Evolutionary conservation across 2,113 vertebrate genomes (phyloP).

Genomic region (Chionodraco myersi): DNA sequence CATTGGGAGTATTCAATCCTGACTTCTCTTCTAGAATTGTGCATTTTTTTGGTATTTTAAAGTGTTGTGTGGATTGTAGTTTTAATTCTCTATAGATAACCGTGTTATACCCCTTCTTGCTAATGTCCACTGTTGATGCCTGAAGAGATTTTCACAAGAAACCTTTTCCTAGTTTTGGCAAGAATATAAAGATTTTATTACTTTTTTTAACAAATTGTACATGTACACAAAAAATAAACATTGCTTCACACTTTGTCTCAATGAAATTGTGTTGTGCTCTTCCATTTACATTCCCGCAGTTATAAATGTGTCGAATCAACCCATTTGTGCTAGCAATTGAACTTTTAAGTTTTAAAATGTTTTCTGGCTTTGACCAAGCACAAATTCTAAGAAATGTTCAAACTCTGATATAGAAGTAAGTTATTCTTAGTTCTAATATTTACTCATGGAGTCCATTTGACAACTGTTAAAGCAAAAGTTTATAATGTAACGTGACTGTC

Average conservation of each 20-base stretch:
- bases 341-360: too few species aligned
- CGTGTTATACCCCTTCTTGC: slow-evolving; percentile 24
- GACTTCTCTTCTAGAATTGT: slow-evolving; percentile 24
- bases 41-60: slow-evolving; percentile 63
- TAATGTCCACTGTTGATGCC: slow-evolving; percentile 15
- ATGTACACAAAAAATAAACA: slow-evolving; percentile 80
- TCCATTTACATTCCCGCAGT: neutral
- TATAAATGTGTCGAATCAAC: fast-evolving
- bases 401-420: too few species aligned
- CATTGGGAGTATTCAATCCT: slow-evolving; percentile 2
- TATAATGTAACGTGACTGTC: too few species aligned
- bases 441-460: too few species aligned
- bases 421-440: too few species aligned
- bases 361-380: too few species aligned
- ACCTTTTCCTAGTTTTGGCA: slow-evolving; percentile 22
- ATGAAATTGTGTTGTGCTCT: neutral
- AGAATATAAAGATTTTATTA: slow-evolving; percentile 67
- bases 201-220: slow-evolving; percentile 77
- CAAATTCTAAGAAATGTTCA: too few species aligned
- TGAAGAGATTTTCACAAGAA: slow-evolving; percentile 1
- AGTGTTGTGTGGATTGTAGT: slow-evolving; percentile 55
- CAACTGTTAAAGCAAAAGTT: too few species aligned
- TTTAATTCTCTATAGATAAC: slow-evolving; percentile 66
- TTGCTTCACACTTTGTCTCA: slow-evolving; percentile 75
- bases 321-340: too few species aligned